Conservation (phyloP, 2,113 vertebrate species). For the Rhineura floridana region DNA sequence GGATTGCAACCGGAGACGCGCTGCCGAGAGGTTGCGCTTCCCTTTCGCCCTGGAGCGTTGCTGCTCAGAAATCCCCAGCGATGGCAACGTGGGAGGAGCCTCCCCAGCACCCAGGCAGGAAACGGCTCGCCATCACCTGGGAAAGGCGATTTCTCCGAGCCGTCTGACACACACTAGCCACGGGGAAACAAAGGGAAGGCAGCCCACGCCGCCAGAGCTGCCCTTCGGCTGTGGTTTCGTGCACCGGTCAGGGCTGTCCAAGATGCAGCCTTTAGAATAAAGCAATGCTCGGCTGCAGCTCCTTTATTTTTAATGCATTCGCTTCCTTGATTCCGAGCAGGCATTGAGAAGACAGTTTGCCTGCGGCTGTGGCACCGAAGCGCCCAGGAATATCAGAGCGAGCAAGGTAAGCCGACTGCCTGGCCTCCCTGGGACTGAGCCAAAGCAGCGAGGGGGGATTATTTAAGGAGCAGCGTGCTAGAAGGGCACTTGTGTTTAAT, state of each 20-base stretch:
- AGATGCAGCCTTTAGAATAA: not conserved
- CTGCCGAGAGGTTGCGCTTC: too few relatives aligned
- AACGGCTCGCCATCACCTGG: conserved; percentile 70
- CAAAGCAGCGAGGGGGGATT: not conserved
- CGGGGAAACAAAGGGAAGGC: conserved; percentile 63
- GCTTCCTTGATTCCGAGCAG: conserved; percentile 10
- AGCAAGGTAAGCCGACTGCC: conserved; percentile 21
- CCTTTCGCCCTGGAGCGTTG: not conserved
- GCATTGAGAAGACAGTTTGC: conserved; percentile 44
- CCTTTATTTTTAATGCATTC: not conserved
- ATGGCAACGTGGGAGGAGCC: conserved; percentile 49
- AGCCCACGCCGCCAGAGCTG: conserved; percentile 39
- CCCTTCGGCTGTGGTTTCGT: conserved; percentile 51
- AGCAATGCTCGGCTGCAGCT: not conserved
- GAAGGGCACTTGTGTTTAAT: too few relatives aligned
- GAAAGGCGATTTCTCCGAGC: conserved; percentile 68
- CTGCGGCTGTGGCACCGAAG: conserved; percentile 20
- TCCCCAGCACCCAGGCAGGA: conserved; percentile 48
- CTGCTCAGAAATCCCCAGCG: not conserved
- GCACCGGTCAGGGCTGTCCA: conserved; percentile 18
- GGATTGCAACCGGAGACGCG: too few relatives aligned
- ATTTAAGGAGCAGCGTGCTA: not conserved
- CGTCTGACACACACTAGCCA: conserved; percentile 65
- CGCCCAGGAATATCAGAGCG: not conserved
- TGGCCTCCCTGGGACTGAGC: not conserved